Evolutionary conservation across 2,113 vertebrate genomes (phyloP).

Genomic region (Microcebus ravelobensis): DNA sequence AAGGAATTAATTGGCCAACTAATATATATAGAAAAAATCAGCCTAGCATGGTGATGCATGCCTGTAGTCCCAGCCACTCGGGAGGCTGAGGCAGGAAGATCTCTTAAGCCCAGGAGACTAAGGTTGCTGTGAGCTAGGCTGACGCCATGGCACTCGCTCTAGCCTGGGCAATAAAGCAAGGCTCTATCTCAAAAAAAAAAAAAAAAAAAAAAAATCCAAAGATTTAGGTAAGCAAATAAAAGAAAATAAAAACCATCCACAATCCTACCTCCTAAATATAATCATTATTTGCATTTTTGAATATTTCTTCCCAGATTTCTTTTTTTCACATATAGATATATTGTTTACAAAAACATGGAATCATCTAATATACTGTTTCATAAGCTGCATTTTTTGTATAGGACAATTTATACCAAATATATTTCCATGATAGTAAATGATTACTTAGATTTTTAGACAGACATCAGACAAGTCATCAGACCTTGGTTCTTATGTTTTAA

Average conservation of each 20-base stretch:
- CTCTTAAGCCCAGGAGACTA: too few relatives aligned
- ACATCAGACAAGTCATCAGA: not conserved
- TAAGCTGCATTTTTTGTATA: not conserved
- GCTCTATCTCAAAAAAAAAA: too few relatives aligned
- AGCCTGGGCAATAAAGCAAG: too few relatives aligned
- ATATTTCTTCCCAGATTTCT: not conserved
- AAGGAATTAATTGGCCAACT: too few relatives aligned
- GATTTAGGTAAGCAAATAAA: conserved; percentile 5
- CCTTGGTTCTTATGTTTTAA: not conserved
- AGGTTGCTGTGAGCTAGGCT: too few relatives aligned
- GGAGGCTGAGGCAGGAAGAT: too few relatives aligned
- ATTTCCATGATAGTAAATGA: not conserved
- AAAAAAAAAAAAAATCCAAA: not conserved
- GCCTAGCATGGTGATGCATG: too few relatives aligned
- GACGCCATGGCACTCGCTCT: too few relatives aligned
- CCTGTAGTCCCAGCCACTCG: too few relatives aligned
- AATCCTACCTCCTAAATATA: not conserved
- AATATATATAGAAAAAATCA: too few relatives aligned
- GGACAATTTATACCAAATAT: not conserved
- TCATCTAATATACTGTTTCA: not conserved
- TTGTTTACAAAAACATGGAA: not conserved
- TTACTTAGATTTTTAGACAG: not conserved
- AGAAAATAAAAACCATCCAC: not conserved
- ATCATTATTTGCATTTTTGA: not conserved
- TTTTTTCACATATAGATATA: not conserved